These are phyloP conservation scores for Phyllostomus discolor DNA, from an alignment of 2,113 vertebrate species.

Conservation along the genomic window DNA sequence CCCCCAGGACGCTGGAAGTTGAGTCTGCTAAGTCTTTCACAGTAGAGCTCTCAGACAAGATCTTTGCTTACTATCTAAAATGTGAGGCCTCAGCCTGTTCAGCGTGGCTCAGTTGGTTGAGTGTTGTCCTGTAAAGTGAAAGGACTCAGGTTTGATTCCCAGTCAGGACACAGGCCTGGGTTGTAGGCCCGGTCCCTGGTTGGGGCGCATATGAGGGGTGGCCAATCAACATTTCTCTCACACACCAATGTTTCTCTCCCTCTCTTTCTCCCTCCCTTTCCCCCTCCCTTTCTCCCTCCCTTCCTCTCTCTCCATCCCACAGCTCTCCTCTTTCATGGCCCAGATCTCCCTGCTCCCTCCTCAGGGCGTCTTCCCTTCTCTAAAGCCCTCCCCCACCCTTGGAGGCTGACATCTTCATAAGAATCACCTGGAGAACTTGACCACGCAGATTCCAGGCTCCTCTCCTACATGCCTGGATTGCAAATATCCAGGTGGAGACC, in stretches of 20 bases:
- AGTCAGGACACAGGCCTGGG: too few species aligned
- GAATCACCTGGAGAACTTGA: background rate
- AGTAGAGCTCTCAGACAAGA: background rate
- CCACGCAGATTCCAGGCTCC: background rate
- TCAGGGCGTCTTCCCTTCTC: background rate
- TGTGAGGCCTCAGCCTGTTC: background rate
- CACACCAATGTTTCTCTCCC: too few species aligned
- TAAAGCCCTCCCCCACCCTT: background rate
- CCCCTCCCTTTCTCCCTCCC: too few species aligned
- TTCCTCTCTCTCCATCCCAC: background rate
- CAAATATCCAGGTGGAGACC: background rate
- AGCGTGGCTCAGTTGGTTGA: too few species aligned
- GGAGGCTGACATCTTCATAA: background rate
- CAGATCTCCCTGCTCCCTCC: background rate
- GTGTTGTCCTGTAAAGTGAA: too few species aligned
- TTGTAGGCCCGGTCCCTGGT: too few species aligned
- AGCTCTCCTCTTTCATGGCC: background rate
- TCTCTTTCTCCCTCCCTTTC: too few species aligned
- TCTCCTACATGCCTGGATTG: background rate
- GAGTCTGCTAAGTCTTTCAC: background rate
- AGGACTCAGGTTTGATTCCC: too few species aligned
- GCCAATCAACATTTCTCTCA: too few species aligned
- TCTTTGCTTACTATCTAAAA: background rate
- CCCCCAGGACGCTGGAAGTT: background rate
- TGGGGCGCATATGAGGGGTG: too few species aligned